Evolutionary conservation across 2,888 invertebrate genomes (phyloP).

Genomic region (Neuroscelio doddi): DNA sequence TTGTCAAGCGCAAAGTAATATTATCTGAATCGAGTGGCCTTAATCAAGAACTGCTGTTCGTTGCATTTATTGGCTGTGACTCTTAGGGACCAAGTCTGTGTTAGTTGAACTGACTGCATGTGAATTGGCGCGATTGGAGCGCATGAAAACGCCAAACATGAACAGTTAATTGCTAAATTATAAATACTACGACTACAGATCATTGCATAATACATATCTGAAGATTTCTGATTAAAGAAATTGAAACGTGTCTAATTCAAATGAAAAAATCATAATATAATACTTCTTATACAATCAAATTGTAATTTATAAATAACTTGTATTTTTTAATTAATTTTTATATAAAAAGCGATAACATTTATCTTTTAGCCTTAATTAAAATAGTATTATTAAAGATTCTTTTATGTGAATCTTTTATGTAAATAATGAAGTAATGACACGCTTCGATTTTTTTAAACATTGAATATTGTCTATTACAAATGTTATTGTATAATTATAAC

Average conservation of each 20-base stretch:
- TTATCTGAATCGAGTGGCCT: slow-evolving; percentile 53
- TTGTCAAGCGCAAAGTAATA: slow-evolving; percentile 34
- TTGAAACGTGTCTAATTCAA: neutral
- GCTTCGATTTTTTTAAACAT: neutral
- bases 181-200: neutral
- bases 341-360: neutral
- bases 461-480: neutral
- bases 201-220: neutral
- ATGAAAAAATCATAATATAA: neutral
- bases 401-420: too few relatives aligned
- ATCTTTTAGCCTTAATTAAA: too few relatives aligned
- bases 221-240: neutral
- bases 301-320: neutral
- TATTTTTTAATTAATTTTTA: neutral
- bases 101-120: slow-evolving; percentile 50
- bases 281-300: too few relatives aligned
- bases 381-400: too few relatives aligned
- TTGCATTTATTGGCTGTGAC: slow-evolving; percentile 72
- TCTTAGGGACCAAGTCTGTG: slow-evolving; percentile 69
- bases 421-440: too few relatives aligned
- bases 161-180: slow-evolving; percentile 13
- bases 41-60: slow-evolving; percentile 59
- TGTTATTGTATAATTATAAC: slow-evolving; percentile 11
- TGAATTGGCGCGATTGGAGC: slow-evolving; percentile 17
- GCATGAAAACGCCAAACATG: slow-evolving; percentile 21